Evolutionary conservation across 2,888 invertebrate genomes (phyloP), one percentile per base, ranked within the genome.

Genomic region (Cremastinae sp.): DNA sequence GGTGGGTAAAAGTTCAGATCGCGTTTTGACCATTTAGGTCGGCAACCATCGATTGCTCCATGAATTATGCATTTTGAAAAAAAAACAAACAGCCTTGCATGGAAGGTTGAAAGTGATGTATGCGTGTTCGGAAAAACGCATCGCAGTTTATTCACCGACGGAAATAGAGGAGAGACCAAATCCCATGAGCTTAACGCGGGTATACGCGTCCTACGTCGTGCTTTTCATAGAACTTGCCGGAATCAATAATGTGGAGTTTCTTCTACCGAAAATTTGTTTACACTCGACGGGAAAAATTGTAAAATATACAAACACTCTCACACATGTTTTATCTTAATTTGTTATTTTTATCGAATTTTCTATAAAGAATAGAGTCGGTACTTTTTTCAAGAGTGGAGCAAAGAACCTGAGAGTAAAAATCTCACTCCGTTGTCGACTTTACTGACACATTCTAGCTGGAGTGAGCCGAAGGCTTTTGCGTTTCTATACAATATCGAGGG

Each of bases 61-160:
- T 66, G 73, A 73, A 73, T 73, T 45, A 73, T 73, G 59, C 45
- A 73, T 73, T 66, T 59, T 53, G 14, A 37, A 35, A 64, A 56
- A 65, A 58, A 28, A 12, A 12, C 14, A 35, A 37, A 47, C 37
- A 14, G 1, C 18, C 53, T 14, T 20, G 22, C 41, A 73, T 14
- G 45, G 59, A 65, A 59, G 53, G 51, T 39, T 49, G 16, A 59
- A 53, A 43, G 55, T 10, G 18, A 43, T 28, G 16, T 28, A 37
- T n/a, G 47, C 3, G 10, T 22, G 53, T 20, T 18, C 14, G 45
- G 43, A 20, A 35, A 51, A 58, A 58, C 49, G 43, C 45, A 73
- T 59, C 58, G 59, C 37, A 59, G 65, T 59, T 73, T 66, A 47
- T 61, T 73, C 59, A 61, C 61, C 53, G 47, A n/a, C 22, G 53